phyloP scores from a whole-genome alignment of 2,888 invertebrate genomes.

The Aethes cnicana region DNA sequence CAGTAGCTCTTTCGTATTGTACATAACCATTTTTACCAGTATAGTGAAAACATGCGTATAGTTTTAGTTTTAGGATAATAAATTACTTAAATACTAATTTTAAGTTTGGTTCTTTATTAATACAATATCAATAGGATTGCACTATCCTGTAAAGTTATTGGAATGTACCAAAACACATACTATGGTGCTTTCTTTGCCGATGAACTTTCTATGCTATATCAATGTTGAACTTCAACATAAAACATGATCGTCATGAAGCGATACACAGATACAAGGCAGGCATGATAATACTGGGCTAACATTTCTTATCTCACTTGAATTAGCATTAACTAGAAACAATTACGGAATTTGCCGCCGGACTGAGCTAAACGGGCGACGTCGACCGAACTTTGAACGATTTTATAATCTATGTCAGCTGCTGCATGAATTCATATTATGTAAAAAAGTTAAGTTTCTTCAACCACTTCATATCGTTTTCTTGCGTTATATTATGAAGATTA shows the following conservation, averaged over 20 bases:
- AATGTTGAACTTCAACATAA: slow-evolving; percentile 63
- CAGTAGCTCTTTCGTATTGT: slow-evolving; percentile 81
- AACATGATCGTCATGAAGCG: slow-evolving; percentile 69
- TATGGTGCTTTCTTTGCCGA: slow-evolving; percentile 78
- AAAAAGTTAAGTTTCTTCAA: slow-evolving; percentile 15
- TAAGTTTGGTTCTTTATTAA: slow-evolving; percentile 83
- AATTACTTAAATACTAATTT: slow-evolving; percentile 82
- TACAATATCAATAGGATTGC: slow-evolving; percentile 82
- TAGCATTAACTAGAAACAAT: slow-evolving; percentile 3
- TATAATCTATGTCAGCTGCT: slow-evolving; percentile 13
- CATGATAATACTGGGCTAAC: slow-evolving; percentile 57
- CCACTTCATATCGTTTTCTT: slow-evolving; percentile 12
- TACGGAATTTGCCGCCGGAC: background rate
- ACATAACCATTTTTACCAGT: slow-evolving; percentile 82
- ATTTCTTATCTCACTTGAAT: slow-evolving; percentile 41
- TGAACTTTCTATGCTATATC: slow-evolving; percentile 80
- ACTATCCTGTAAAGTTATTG: slow-evolving; percentile 78
- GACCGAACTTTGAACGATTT: slow-evolving; percentile 4
- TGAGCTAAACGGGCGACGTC: slow-evolving; percentile 6
- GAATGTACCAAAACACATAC: slow-evolving; percentile 75
- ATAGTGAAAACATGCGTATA: slow-evolving; percentile 84
- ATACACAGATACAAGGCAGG: slow-evolving; percentile 74
- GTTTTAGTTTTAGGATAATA: slow-evolving; percentile 82
- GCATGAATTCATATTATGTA: slow-evolving; percentile 19
- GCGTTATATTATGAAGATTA: slow-evolving; percentile 8